Evolutionary conservation across 2,888 invertebrate genomes (phyloP), one percentile per base, ranked within the genome.

Genomic region (Pseudeuparius sepicola): DNA sequence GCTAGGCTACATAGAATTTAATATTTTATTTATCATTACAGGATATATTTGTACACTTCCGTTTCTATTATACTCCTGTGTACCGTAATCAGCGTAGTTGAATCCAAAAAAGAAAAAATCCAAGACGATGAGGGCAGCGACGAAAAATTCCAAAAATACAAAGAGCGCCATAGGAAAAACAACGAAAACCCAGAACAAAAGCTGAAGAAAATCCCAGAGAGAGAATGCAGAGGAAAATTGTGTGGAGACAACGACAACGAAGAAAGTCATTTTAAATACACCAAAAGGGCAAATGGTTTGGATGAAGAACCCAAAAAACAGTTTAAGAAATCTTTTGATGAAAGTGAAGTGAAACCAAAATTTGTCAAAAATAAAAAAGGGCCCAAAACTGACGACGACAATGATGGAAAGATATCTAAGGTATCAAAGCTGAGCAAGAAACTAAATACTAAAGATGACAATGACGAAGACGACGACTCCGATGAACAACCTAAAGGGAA

Each of bases 141-240:
- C 15, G 5, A 28, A 28, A 11, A 27, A 20, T 14, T 16, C 5
- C 11, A 35, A 29, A 24, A 31, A 37, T 20, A 16, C 29, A 14
- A 23, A 29, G n/a, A n/a, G n/a, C n/a, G n/a, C n/a, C n/a, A n/a
- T 29, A 20, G 17, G 13, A 32, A 16, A 40, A 32, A 35, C 27
- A 36, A 33, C n/a, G n/a, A 16, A 34, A 10, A 36, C 30, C 9
- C 31, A 25, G 9, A 17, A 23, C 3, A 39, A 31, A 24, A 28
- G 24, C 9, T 37, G 36, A 15, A 28, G 33, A 2, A 27, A 18
- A 15, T 20, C 10, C 12, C 12, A 16, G 13, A 14, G 5, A 30
- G 14, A 15, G n/a, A 30, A 32, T 14, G 16, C 10, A 9, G 32
- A 18, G 12, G 28, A 18, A 13, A 31, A 18, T 5, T 10, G 24